phyloP scores from a whole-genome alignment of 1,140 invertebrate species.

The Lepidurus couesii region DNA sequence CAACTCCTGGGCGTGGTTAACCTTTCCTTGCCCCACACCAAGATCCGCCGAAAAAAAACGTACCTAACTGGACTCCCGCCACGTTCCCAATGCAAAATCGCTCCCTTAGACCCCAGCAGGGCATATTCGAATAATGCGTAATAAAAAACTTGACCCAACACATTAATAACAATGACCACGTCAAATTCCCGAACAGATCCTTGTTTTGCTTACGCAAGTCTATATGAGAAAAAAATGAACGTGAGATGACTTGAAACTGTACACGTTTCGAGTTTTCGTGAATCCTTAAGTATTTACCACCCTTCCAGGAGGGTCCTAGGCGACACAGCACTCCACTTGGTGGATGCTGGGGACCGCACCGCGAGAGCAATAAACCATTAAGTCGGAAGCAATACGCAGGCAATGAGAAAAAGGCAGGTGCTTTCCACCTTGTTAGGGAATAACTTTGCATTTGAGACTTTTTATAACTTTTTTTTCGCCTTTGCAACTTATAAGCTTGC shows the following conservation, averaged over 20 bases:
- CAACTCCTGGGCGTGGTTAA: constrained; percentile 6
- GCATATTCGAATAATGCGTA: too few relatives aligned
- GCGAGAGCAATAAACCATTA: constrained; percentile 19
- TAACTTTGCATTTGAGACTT: not conserved
- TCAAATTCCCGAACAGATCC: too few relatives aligned
- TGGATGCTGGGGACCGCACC: not conserved
- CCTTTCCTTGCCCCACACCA: not conserved
- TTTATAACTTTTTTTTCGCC: not conserved
- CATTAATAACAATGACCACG: too few relatives aligned
- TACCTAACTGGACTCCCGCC: not conserved
- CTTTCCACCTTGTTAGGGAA: constrained; percentile 4
- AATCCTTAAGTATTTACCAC: not conserved
- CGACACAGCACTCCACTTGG: not conserved
- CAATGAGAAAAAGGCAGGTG: constrained; percentile 9
- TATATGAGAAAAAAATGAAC: too few relatives aligned
- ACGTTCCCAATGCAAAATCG: too few relatives aligned
- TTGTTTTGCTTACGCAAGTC: too few relatives aligned
- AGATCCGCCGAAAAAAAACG: not conserved
- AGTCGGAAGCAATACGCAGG: not conserved
- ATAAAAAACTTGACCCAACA: too few relatives aligned
- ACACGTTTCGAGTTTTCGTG: too few relatives aligned
- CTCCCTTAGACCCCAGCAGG: too few relatives aligned
- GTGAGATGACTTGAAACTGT: too few relatives aligned
- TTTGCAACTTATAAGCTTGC: not conserved
- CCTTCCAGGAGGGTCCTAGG: not conserved